Base-by-base conservation (phyloP, 2,888 invertebrate species). In the Hartigia nigra region DNA sequence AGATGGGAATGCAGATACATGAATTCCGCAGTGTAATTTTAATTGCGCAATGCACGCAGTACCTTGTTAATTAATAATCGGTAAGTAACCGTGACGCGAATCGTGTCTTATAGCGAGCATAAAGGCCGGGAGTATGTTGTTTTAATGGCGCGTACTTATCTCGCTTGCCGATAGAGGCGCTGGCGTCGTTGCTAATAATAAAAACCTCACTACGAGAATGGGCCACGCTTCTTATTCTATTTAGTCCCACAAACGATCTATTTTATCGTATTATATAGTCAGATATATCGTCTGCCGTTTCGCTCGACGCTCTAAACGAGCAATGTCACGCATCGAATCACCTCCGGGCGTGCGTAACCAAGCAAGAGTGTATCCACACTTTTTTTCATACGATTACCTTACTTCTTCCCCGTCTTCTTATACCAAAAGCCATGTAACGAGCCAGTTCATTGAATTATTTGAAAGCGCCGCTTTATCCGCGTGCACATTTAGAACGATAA, bases 291-390 rank as follows among this genome's bases (percentile, higher is more conserved):
- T 23, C 23, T 23, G 39, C 14, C 39, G 23, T 55, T 55, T 55
- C 39, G 39, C 39, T 55, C 23, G 39, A 55, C 39, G 39, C 31
- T 84, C 84, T 82, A 86, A 87, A 88, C 86, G 87, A 87, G 86
- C 88, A 87, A 87, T 88, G 88, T 89, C 87, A 89, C 87, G 88
- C 87, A 88, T 89, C 87, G 86, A 82, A 89, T 89, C 87, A 86
- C 84, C 86, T 79, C 77, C 84, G 82, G 84, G 84, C 86, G 86
- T 82, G 87, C 87, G 86, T 84, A 87, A 85, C 85, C 84, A 84
- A 84, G 82, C 86, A 81, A 79, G 77, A 82, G 83, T 85, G 86
- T 31, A 85, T 81, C 80, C 81, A 77, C 81, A 81, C 82, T 84
- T 87, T 86, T 81, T 81, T 77, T 74, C 80, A 74, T 78, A 74